A percentile compares a stretch with the other conserved stretches of the same genome.
Evolutionary conservation across 2,888 invertebrate genomes (phyloP).

Genomic region (Ectropis crepuscularia): DNA sequence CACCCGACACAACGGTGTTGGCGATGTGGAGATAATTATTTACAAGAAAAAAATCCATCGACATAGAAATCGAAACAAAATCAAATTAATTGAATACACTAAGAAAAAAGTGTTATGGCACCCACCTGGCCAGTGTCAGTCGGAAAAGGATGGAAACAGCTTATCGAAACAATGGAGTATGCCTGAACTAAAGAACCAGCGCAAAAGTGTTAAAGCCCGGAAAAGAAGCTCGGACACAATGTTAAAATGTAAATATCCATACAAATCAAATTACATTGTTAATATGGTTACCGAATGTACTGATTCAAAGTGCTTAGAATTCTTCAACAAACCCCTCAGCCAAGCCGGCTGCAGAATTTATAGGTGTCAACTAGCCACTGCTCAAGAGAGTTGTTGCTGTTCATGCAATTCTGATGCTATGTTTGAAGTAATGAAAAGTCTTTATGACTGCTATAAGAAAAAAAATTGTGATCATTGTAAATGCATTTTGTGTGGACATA

Average conservation of each 20-base stretch:
- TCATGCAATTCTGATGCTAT: conserved; percentile 72
- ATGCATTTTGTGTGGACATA: conserved; percentile 67
- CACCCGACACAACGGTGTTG: conserved; percentile 22
- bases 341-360: conserved; percentile 46
- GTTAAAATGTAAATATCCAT: conserved; percentile 28
- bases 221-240: conserved; percentile 36
- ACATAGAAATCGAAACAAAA: conserved; percentile 38
- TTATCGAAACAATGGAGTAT: conserved; percentile 25
- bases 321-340: conserved; percentile 34
- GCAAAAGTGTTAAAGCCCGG: conserved; percentile 19
- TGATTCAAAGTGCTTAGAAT: conserved; percentile 32
- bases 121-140: background rate
- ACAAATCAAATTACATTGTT: conserved; percentile 38
- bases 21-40: conserved; percentile 39
- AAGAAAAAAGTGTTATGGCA: conserved; percentile 9
- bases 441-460: conserved; percentile 72
- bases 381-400: conserved; percentile 63
- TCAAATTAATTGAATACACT: conserved; percentile 27
- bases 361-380: conserved; percentile 56
- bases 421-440: conserved; percentile 75
- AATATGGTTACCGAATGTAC: conserved; percentile 40
- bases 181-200: conserved; percentile 20
- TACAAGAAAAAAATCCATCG: conserved; percentile 35
- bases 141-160: conserved; percentile 1
- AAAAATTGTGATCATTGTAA: conserved; percentile 69